Base-by-base conservation (phyloP, 2,797 vertebrate species). In the Phoeniculus purpureus region DNA sequence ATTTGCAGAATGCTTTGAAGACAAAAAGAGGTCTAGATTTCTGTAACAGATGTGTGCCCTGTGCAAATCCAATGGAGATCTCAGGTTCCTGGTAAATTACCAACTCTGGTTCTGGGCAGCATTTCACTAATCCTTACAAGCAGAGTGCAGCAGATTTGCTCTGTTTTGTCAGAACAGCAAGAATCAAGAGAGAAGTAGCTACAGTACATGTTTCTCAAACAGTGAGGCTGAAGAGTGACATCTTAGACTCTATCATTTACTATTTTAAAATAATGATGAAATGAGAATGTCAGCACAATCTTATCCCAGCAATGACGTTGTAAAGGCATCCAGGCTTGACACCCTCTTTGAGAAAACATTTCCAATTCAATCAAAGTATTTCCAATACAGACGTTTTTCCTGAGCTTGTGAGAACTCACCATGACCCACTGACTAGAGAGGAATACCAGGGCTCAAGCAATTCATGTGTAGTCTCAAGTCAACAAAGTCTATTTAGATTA, bases 101-200 rank as follows among this genome's bases (percentile, higher is more conserved):
- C 84, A 89, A 12, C 50, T 72, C 43, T 12, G 21, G 51, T 85
- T 88, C 86, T 80, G 61, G 88, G 81, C 89, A 94, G 40, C 65
- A 52, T 83, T 89, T 93, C 0, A 7, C 70, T 81, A 87, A 85
- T 77, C 48, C 55, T 93, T 65, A 50, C 66, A 87, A 87, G 48
- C 27, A 90, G 56, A 85, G 59, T 52, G 48, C n/a, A 64, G 65
- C 73, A 78, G 45, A 85, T 93, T 85, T 93, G 43, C 23, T 72
- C 37, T 90, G 56, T 82, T 94, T 94, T 94, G 84, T 92, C 85
- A 90, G 55, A 96, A 95, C 75, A 92, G 60, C 74, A 73, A 81
- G 60, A 47, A 88, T 90, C 64, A 76, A 73, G 22, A 65, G 47
- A 82, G 25, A 84, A 17, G 25, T n/a, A 82, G n/a, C 37, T 82